These are phyloP conservation scores for Meteorus cinctellus DNA, from an alignment of 2,888 invertebrate genomes.

Conservation along the genomic window DNA sequence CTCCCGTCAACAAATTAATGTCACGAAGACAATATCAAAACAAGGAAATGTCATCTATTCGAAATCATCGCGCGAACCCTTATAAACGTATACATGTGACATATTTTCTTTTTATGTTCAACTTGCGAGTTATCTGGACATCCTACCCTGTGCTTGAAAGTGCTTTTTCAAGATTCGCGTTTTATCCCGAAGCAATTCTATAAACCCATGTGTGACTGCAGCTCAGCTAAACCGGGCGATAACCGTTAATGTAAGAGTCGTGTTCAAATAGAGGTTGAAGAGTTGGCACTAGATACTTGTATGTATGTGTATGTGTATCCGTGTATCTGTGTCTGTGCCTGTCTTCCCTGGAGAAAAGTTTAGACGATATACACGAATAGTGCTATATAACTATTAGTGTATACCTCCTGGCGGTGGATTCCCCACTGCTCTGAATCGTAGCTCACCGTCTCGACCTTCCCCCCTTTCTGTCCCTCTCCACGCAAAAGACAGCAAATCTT, in stretches of 20 bases:
- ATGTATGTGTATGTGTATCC: not conserved
- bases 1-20: not conserved
- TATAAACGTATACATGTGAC: not conserved
- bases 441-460: no score
- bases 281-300: constrained; percentile 44
- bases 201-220: constrained; percentile 16
- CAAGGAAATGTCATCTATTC: not conserved
- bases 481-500: no score
- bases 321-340: constrained; percentile 2
- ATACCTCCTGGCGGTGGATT: constrained; percentile 1
- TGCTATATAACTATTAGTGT: constrained; percentile 6
- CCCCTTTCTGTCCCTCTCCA: no score
- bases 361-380: constrained; percentile 26
- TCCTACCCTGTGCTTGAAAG: constrained; percentile 36
- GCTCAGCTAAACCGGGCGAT: constrained; percentile 45
- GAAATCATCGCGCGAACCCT: not conserved
- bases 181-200: constrained; percentile 42
- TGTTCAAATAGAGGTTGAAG: constrained; percentile 61
- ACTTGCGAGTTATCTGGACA: constrained; percentile 36
- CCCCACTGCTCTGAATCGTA: no score
- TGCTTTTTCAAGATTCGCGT: constrained; percentile 41
- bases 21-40: not conserved
- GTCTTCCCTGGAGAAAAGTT: constrained; percentile 29
- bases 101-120: constrained; percentile 29
- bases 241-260: constrained; percentile 68